Conservation (phyloP, 2,797 vertebrate genomes). For the Phoeniculus purpureus region DNA sequence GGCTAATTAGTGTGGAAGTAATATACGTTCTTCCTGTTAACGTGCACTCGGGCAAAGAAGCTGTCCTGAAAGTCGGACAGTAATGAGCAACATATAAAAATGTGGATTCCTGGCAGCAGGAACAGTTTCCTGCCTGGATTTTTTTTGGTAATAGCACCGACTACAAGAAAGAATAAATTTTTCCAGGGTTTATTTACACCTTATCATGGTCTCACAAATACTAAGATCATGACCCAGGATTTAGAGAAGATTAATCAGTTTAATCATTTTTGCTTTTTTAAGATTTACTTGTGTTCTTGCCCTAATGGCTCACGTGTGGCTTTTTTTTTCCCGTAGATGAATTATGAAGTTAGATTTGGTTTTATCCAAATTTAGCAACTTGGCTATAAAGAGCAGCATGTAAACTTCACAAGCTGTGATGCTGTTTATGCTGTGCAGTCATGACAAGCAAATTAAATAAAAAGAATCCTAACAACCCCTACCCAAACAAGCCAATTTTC, state of each 20-base stretch:
- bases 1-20: not conserved
- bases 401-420: not conserved
- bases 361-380: not conserved
- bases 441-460: not conserved
- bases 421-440: not conserved
- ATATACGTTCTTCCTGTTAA: not conserved
- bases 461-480: rapidly evolving
- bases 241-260: slow-evolving; percentile 15
- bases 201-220: not conserved
- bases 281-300: not conserved
- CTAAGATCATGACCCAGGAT: not conserved
- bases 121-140: not conserved
- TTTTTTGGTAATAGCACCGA: not conserved
- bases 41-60: not conserved
- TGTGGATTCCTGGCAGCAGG: not conserved
- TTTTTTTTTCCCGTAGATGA: not conserved
- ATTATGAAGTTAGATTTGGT: not conserved
- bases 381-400: not conserved
- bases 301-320: not conserved
- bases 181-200: slow-evolving; percentile 22
- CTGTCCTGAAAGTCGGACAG: not conserved
- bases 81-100: not conserved
- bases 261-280: slow-evolving; percentile 1
- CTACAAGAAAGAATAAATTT: not conserved
- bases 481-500: not conserved